Percentiles rank a stretch among this genome's conserved stretches.
Evolutionary conservation across 1,140 invertebrate genomes (phyloP).

Genomic region (Protaetia brevitarsis): DNA sequence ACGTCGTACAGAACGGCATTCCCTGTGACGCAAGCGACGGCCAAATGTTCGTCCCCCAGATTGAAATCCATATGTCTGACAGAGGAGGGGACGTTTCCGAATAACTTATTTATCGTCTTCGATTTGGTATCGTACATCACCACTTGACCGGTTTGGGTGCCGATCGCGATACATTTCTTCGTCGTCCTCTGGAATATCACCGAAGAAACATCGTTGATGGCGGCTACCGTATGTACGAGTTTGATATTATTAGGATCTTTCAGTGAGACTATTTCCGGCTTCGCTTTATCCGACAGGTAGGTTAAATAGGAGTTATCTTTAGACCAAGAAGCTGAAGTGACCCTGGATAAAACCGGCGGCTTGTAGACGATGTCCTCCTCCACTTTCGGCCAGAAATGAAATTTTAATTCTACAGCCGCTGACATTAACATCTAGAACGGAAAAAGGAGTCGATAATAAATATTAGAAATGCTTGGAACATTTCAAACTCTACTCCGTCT

Average conservation of each 20-base stretch:
- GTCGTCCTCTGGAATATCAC: slow-evolving; percentile 4
- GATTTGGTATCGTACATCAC: slow-evolving; percentile 37
- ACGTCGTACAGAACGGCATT: slow-evolving; percentile 25
- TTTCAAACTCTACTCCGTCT: too few relatives aligned
- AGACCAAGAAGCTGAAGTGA: slow-evolving; percentile 29
- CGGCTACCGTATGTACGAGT: slow-evolving; percentile 30
- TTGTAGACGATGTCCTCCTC: not conserved
- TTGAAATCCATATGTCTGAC: slow-evolving; percentile 33
- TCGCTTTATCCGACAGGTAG: slow-evolving; percentile 24
- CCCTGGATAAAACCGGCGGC: not conserved
- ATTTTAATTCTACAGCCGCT: slow-evolving; percentile 9
- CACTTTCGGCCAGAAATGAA: not conserved
- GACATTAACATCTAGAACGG: slow-evolving; percentile 17
- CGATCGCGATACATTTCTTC: not conserved
- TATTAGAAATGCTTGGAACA: too few relatives aligned
- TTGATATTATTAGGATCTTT: slow-evolving; percentile 30
- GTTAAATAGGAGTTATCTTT: slow-evolving; percentile 35
- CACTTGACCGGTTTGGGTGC: slow-evolving; percentile 13
- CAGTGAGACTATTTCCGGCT: slow-evolving; percentile 32
- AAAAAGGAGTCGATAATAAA: too few relatives aligned
- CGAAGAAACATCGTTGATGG: slow-evolving; percentile 17
- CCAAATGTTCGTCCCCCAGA: slow-evolving; percentile 25
- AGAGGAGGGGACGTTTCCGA: slow-evolving; percentile 20
- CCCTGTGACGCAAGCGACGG: slow-evolving; percentile 22
- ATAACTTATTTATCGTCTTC: slow-evolving; percentile 27